Conservation (phyloP, 2,888 invertebrate genomes). For the Gnatocerus cornutus region DNA sequence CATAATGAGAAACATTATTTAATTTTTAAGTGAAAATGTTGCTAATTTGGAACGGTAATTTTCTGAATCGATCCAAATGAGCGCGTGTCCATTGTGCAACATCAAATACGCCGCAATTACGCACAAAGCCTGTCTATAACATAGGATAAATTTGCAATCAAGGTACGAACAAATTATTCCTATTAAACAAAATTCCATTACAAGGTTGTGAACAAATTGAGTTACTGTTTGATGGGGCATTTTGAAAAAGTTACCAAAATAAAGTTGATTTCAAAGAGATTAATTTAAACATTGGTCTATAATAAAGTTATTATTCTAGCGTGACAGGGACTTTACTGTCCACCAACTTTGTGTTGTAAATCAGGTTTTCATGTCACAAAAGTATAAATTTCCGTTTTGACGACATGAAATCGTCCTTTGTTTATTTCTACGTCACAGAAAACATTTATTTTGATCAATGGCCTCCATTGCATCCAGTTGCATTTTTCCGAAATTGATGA, state of each 20-base stretch:
- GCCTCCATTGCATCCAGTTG: not conserved
- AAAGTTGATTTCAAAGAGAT: no score
- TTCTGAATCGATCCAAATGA: constrained; percentile 31
- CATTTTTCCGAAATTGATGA: not conserved
- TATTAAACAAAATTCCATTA: constrained; percentile 18
- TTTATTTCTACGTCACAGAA: not conserved
- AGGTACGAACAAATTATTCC: constrained; percentile 17
- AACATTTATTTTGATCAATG: not conserved
- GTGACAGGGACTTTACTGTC: no score
- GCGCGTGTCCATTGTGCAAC: constrained; percentile 16
- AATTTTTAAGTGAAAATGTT: constrained; percentile 1
- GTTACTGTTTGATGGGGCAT: constrained; percentile 4
- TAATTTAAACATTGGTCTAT: no score
- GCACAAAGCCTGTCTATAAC: constrained; percentile 22
- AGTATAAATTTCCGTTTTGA: no score
- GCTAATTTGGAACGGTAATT: constrained; percentile 2
- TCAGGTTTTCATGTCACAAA: no score
- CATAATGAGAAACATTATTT: not conserved
- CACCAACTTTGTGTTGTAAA: no score
- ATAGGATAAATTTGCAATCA: constrained; percentile 26
- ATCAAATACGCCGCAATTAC: constrained; percentile 26
- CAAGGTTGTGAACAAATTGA: not conserved
- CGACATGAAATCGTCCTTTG: not conserved
- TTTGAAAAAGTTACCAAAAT: constrained; percentile 5
- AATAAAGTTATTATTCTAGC: no score